Percentiles rank a stretch among this genome's conserved stretches.
Evolutionary conservation across 2,888 invertebrate genomes (phyloP).

Genomic region (Bugulina stolonifera): DNA sequence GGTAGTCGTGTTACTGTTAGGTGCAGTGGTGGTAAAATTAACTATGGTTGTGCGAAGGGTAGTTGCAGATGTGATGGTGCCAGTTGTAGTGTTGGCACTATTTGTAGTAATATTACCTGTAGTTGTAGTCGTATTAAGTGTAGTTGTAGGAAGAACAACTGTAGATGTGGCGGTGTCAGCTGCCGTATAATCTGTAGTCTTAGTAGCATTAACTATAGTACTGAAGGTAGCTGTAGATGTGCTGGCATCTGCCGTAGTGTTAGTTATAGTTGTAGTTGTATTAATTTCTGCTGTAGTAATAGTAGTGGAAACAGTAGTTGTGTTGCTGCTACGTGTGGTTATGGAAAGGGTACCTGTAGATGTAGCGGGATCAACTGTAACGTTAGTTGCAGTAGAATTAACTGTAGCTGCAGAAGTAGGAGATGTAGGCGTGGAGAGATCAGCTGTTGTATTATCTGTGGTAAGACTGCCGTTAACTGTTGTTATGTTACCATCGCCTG

Average conservation of each 20-base stretch:
- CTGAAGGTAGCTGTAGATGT: background rate
- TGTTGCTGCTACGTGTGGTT: background rate
- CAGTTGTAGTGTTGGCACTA: too few species aligned
- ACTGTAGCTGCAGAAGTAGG: too few species aligned
- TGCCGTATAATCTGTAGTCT: too few species aligned
- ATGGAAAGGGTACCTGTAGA: background rate
- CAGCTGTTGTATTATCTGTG: too few species aligned
- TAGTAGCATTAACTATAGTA: background rate
- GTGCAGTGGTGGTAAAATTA: background rate
- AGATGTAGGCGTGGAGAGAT: too few species aligned
- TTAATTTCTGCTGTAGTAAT: background rate
- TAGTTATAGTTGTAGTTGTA: background rate
- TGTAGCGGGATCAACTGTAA: background rate
- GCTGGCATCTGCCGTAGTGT: background rate
- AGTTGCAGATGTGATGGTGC: too few species aligned
- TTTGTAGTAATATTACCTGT: too few species aligned
- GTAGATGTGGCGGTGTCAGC: too few species aligned
- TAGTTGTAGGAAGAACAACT: too few species aligned
- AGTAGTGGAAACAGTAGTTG: background rate
- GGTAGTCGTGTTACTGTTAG: background rate
- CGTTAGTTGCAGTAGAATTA: background rate
- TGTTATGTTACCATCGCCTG: background rate
- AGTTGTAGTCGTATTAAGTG: too few species aligned
- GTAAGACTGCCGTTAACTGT: too few species aligned
- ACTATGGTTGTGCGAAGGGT: background rate